A percentile compares a stretch with the other conserved stretches of the same genome.
Conservation (phyloP, 37 sponge, comb jelly and placozoan genomes). For the Axinella damicornis region DNA sequence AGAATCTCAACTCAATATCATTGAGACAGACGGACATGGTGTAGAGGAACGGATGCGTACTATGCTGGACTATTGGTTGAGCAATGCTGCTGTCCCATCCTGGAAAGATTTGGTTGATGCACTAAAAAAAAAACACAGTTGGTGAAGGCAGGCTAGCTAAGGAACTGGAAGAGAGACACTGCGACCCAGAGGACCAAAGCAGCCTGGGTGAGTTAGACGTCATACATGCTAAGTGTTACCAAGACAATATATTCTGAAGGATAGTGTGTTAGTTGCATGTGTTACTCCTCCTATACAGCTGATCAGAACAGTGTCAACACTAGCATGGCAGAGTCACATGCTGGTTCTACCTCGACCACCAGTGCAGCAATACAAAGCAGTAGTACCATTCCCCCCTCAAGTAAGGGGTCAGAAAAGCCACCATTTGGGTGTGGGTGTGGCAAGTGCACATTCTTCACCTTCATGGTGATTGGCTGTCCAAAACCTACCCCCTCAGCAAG, state of each 20-base stretch:
- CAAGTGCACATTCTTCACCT: constrained; percentile 6
- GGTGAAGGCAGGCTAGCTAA: constrained; percentile 1
- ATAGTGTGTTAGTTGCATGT: no score
- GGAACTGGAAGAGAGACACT: neutral
- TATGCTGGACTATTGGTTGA: constrained; percentile 16
- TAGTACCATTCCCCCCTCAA: no score
- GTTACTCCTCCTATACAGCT: no score
- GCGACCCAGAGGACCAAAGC: no score
- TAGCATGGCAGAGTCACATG: no score
- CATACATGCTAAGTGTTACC: no score
- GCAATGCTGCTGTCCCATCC: neutral
- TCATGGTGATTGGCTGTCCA: neutral
- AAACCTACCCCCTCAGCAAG: neutral
- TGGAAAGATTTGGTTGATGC: neutral
- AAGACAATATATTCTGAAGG: no score
- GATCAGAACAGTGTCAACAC: no score
- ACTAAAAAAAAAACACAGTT: neutral
- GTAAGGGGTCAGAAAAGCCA: no score
- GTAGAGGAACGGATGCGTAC: neutral
- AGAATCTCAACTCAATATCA: neutral
- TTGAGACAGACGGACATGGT: neutral
- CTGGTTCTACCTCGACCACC: no score
- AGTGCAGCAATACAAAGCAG: no score
- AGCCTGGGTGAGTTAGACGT: no score
- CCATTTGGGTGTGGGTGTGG: constrained; percentile 33